Evolutionary conservation across 2,797 vertebrate species (phyloP), one percentile per base, ranked within the genome.

Genomic region (Gymnoscopelus braueri): DNA sequence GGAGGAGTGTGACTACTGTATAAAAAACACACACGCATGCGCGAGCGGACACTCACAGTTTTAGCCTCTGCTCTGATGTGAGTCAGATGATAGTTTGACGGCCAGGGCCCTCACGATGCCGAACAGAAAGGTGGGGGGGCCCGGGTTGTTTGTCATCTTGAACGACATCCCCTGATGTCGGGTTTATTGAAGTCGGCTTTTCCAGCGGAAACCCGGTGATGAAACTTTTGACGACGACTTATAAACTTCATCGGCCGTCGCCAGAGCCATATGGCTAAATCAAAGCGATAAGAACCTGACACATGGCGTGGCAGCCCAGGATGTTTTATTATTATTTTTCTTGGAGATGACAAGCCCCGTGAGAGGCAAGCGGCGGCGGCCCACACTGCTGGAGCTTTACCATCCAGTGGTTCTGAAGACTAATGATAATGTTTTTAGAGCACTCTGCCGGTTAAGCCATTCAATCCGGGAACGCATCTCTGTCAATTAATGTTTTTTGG

Each of bases 401-500:
- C 61, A 71, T 79, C 64, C 75, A 75, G 62, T 8, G 29, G 63
- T 78, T 77, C 39, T 82, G 76, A 80, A 81, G 79, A 86, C 82
- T 83, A 85, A 90, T 83, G 78, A 87, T 84, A 73, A 85, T 89
- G 78, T 84, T 88, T 79, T 72, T 85, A 72, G 51, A 74, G 80
- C 74, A 79, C 79, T 87, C 84, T 84, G 69, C 55, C 44, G 12
- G 3, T 48, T 19, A 19, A 19, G 19, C 19, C 19, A 19, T 19
- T 19, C 19, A 19, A 19, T 19, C 19, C 19, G 19, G 19, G 19
- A 19, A n/a, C n/a, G n/a, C n/a, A n/a, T n/a, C n/a, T n/a, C n/a
- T n/a, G n/a, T n/a, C n/a, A n/a, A n/a, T n/a, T n/a, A n/a, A n/a
- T n/a, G n/a, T n/a, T n/a, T n/a, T n/a, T 19, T 19, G 19, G 19